A percentile compares a stretch with the other conserved stretches of the same genome.
Conservation (phyloP, 2,888 invertebrate genomes). For the Drymonia ruficornis region DNA sequence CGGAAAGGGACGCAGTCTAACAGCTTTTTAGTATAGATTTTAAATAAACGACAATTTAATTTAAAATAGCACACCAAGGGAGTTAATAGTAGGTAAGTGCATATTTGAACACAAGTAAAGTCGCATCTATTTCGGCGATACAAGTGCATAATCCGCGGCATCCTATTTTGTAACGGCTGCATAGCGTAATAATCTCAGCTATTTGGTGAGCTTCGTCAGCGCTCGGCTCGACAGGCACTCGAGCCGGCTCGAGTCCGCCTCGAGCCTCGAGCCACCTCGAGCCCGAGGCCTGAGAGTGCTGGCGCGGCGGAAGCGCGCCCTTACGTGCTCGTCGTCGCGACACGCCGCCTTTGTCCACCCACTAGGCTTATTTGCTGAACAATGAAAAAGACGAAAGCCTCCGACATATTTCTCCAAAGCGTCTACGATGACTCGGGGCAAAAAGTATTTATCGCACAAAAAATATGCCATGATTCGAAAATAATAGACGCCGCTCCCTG, state of each 20-base stretch:
- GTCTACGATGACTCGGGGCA: constrained; percentile 39
- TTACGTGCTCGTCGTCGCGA: constrained; percentile 78
- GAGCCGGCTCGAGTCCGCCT: constrained; percentile 60
- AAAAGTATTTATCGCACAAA: constrained; percentile 54
- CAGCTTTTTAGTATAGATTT: not conserved
- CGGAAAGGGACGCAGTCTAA: not conserved
- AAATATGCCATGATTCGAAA: constrained; percentile 63
- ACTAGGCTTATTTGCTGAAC: constrained; percentile 85
- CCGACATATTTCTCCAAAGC: constrained; percentile 66
- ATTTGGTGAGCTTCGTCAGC: constrained; percentile 77
- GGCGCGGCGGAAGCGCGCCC: constrained; percentile 81
- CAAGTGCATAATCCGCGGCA: constrained; percentile 58
- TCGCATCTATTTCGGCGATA: constrained; percentile 40
- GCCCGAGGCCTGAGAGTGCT: constrained; percentile 70
- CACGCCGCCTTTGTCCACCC: constrained; percentile 82
- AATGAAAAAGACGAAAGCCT: constrained; percentile 80
- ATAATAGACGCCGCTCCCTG: constrained; percentile 58
- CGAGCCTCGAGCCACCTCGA: constrained; percentile 63
- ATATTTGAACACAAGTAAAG: constrained; percentile 15
- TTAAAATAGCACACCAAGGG: not conserved
- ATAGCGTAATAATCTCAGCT: constrained; percentile 72
- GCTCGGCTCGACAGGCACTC: constrained; percentile 74
- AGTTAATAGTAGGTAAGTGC: too few species aligned
- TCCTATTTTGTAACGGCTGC: constrained; percentile 65
- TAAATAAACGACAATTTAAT: not conserved